These are phyloP conservation scores for Nezara viridula DNA, from an alignment of 2,888 invertebrate species.

Conservation along the genomic window DNA sequence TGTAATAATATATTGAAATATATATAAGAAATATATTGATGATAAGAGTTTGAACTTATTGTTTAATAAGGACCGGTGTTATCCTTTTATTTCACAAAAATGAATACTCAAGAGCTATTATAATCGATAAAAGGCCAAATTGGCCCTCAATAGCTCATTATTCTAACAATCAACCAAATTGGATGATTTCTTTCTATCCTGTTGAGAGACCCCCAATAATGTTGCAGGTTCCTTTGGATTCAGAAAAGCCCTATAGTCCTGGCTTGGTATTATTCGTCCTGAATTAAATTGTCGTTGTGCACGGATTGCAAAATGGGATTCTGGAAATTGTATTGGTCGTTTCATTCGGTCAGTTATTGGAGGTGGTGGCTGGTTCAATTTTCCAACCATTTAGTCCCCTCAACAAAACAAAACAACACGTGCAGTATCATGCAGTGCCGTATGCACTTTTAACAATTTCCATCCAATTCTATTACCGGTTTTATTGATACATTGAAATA, in stretches of 20 bases:
- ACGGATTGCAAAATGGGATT: not conserved
- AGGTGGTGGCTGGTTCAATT: not conserved
- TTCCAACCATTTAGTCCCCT: not conserved
- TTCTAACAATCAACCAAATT: not conserved
- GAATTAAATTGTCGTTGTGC: not conserved
- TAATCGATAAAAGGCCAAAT: not conserved
- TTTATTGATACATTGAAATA: not conserved
- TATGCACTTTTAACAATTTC: too few relatives aligned
- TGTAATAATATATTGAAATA: too few relatives aligned
- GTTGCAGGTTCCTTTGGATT: not conserved
- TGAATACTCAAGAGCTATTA: not conserved
- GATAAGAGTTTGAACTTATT: too few relatives aligned
- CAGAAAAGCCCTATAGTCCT: not conserved
- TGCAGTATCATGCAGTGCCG: too few relatives aligned
- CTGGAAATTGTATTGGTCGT: conserved; percentile 4
- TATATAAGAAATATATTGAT: too few relatives aligned
- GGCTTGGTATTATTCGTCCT: not conserved
- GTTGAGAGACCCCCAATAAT: not conserved
- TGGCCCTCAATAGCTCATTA: not conserved
- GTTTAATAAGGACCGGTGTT: too few relatives aligned
- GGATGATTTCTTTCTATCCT: not conserved
- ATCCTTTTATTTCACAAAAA: not conserved
- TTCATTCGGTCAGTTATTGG: not conserved
- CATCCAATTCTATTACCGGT: not conserved
- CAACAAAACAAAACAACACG: too few relatives aligned